Base-by-base conservation (phyloP, 2,797 vertebrate genomes). In the Momotus momota region DNA sequence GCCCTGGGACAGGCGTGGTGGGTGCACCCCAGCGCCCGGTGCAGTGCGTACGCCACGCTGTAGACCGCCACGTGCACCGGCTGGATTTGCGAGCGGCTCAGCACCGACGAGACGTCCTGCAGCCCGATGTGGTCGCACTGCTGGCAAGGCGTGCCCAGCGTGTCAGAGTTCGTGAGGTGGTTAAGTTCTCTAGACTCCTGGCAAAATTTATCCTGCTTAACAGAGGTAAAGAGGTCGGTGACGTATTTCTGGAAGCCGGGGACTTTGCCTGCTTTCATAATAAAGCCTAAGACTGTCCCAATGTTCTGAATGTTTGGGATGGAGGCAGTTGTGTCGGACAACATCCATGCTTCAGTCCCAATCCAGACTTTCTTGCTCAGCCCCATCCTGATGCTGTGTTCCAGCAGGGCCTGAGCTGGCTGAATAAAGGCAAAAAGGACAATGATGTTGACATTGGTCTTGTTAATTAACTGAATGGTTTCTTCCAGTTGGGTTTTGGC, bases 251-350 rank as follows among this genome's bases (percentile, higher is more conserved):
- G 46, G 64, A 99, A 98, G 45, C 97, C 96, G 0, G 94, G 81
- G 48, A 99, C 51, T 0, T 10, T 35, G 8, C 84, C 70, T 1
- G 94, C 94, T 25, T 85, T 97, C 86, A 98, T 97, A 22, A 96
- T 88, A 33, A 99, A 99, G 48, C 98, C 99, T 2, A 99, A 97
- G 69, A 99, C 94, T 0, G 99, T 99, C 35, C 99, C 99, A 0
- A 99, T 55, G 21, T 40, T 97, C 40, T 96, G 58, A 48, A 99
- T 98, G 51, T 97, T 81, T 0, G 98, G 97, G 29, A 98, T 91
- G 17, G 73, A 87, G 84, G 85, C 45, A 2, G 98, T 2, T 29
- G 5, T 35, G 8, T 97, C 83, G 0, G 97, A 86, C 41, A 98
- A 74, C 27, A 98, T 55, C 99, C 99, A 99, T n/a, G 98, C 97